phyloP scores from a whole-genome alignment of 1,140 invertebrate species.

The Anastatus disparis region DNA sequence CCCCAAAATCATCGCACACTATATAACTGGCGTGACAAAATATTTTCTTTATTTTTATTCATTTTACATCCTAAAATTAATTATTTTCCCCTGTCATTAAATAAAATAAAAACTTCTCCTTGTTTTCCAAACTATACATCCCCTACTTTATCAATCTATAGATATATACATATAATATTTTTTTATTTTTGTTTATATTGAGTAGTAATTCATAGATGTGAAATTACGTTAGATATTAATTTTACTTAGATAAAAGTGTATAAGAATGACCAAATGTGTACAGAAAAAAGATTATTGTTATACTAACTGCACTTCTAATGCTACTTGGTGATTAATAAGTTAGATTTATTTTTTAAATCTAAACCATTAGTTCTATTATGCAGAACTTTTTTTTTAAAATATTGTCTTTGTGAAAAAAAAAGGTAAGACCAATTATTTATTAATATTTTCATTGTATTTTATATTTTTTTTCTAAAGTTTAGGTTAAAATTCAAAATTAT shows the following conservation, averaged over 20 bases:
- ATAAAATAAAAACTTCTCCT: not conserved
- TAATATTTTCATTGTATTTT: too few species aligned
- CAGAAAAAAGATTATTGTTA: slow-evolving; percentile 11
- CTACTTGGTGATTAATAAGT: slow-evolving; percentile 31
- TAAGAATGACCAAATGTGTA: slow-evolving; percentile 15
- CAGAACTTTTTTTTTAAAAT: too few species aligned
- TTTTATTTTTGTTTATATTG: slow-evolving; percentile 8
- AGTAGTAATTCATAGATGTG: slow-evolving; percentile 30
- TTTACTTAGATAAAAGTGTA: slow-evolving; percentile 18
- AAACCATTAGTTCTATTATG: too few species aligned
- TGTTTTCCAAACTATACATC: not conserved
- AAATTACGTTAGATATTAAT: slow-evolving; percentile 11
- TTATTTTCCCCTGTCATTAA: not conserved
- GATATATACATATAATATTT: not conserved
- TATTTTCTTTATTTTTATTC: slow-evolving; percentile 8
- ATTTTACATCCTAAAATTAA: slow-evolving; percentile 5
- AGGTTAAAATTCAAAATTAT: too few species aligned
- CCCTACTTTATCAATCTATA: not conserved
- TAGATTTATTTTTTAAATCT: slow-evolving; percentile 3
- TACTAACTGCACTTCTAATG: slow-evolving; percentile 34
- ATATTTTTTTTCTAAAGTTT: too few species aligned
- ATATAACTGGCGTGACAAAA: slow-evolving; percentile 7
- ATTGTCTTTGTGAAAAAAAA: too few species aligned
- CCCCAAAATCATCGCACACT: slow-evolving; percentile 1
- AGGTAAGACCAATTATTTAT: too few species aligned